phyloP scores from a whole-genome alignment of 2,113 vertebrate genomes.

The Cyanoramphus novaezelandiae region DNA sequence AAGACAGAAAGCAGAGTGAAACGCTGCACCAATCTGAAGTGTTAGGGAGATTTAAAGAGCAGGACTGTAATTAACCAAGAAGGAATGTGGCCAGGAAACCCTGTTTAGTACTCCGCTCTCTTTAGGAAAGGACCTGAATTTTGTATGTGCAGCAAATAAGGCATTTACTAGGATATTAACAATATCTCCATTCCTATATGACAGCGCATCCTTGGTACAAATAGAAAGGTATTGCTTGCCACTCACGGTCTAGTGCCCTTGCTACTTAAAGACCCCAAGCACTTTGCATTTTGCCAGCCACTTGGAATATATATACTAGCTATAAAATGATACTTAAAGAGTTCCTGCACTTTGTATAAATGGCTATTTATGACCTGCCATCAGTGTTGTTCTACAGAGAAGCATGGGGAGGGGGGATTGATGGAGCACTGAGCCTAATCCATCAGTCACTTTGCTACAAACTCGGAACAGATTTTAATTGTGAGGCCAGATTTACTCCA shows the following conservation, averaged over 20 bases:
- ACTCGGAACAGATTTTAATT: constrained; percentile 74
- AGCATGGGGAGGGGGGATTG: constrained; percentile 18
- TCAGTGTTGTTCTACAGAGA: constrained; percentile 54
- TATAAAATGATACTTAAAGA: constrained; percentile 67
- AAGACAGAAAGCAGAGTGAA: background rate
- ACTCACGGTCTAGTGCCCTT: background rate
- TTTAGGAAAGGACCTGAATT: background rate
- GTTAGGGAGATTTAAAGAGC: background rate
- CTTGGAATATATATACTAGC: constrained; percentile 54
- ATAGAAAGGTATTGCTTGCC: background rate
- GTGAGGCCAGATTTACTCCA: constrained; percentile 70
- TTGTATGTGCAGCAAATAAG: background rate
- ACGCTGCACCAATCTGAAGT: background rate
- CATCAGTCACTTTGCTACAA: constrained; percentile 64
- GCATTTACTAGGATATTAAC: background rate
- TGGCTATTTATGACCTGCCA: constrained; percentile 68
- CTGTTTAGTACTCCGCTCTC: background rate
- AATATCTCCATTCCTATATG: background rate
- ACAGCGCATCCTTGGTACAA: background rate
- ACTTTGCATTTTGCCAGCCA: constrained; percentile 55
- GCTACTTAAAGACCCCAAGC: constrained; percentile 34
- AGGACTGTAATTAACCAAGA: background rate
- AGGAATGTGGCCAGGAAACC: background rate
- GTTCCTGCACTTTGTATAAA: constrained; percentile 68
- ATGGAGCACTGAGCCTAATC: constrained; percentile 47